phyloP scores from a whole-genome alignment of 1,140 invertebrate species.

The Cephus cinctus region DNA sequence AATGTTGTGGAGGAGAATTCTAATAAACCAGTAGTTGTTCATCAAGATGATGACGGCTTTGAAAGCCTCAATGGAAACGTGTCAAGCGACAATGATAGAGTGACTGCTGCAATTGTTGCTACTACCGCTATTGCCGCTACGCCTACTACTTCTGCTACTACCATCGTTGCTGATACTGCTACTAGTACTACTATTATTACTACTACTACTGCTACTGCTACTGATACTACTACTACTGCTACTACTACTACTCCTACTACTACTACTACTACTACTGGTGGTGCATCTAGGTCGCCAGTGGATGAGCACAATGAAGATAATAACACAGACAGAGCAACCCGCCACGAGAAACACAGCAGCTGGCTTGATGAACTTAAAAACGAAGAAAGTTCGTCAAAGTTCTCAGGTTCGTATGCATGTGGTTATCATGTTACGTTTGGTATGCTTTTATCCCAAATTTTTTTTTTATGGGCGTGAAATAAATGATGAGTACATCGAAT shows the following conservation, averaged over 20 bases:
- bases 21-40: slow-evolving; percentile 30
- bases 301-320: slow-evolving; percentile 25
- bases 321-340: slow-evolving; percentile 19
- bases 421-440: neutral
- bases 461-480: neutral
- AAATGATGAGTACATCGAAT: neutral
- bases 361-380: neutral
- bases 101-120: too few relatives aligned
- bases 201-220: too few relatives aligned
- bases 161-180: too few relatives aligned
- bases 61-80: slow-evolving; percentile 83
- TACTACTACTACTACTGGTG: neutral
- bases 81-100: slow-evolving; percentile 67
- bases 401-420: neutral
- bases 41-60: slow-evolving; percentile 77
- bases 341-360: slow-evolving; percentile 26
- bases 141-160: too few relatives aligned
- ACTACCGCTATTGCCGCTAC: too few relatives aligned
- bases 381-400: neutral
- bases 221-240: too few relatives aligned
- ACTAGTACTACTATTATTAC: too few relatives aligned
- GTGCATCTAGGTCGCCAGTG: slow-evolving; percentile 6
- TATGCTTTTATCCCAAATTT: neutral
- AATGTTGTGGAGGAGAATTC: slow-evolving; percentile 25
- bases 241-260: too few relatives aligned